A percentile compares a stretch with the other conserved stretches of the same genome.
Conservation (phyloP, 2,113 vertebrate genomes). For the Leucoraja erinaceus region DNA sequence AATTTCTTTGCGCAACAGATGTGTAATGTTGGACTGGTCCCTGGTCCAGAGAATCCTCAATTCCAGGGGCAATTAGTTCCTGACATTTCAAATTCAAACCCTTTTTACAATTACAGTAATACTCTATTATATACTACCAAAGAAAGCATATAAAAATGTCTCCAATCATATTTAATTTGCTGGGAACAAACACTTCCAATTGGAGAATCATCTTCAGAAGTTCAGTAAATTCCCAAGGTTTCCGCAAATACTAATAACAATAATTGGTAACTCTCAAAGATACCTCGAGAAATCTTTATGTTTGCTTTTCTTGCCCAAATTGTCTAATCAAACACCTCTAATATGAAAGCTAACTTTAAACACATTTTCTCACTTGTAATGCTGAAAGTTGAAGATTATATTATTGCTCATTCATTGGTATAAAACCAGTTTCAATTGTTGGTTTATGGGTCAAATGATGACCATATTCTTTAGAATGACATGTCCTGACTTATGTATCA, state of each 20-base stretch:
- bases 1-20: background rate
- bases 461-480: background rate
- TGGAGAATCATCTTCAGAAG: background rate
- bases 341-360: background rate
- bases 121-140: background rate
- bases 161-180: background rate
- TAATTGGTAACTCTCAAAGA: background rate
- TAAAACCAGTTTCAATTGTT: background rate
- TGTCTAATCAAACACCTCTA: background rate
- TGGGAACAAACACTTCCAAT: too few species aligned
- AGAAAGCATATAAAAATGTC: background rate
- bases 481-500: background rate
- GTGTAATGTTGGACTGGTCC: background rate
- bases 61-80: background rate
- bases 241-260: background rate
- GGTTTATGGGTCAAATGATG: background rate
- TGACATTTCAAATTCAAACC: background rate
- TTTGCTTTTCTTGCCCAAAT: background rate
- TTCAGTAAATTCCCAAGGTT: background rate
- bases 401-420: background rate
- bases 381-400: background rate
- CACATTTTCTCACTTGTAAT: background rate
- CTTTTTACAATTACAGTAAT: too few species aligned
- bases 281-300: background rate
- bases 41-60: background rate